A percentile compares a stretch with the other conserved stretches of the same genome.
Evolutionary conservation across 2,113 vertebrate genomes (phyloP).

Genomic region (Sphyrna mokarran): DNA sequence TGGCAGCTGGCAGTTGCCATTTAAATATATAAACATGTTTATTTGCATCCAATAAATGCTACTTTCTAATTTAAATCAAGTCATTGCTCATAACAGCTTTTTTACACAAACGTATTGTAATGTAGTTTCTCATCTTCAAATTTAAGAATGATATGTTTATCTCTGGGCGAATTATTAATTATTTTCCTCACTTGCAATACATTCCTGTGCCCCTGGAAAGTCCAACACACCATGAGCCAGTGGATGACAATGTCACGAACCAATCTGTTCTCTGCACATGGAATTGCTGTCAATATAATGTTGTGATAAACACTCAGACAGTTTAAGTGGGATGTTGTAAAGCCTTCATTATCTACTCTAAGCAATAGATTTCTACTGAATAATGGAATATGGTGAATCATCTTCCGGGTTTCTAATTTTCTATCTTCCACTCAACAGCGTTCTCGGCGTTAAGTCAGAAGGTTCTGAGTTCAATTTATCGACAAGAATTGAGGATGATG

Average conservation of each 20-base stretch:
- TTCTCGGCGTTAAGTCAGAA: neutral
- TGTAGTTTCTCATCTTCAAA: neutral
- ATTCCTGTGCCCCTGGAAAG: neutral
- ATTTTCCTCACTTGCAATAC: neutral
- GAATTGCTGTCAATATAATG: neutral
- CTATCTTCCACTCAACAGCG: too few species aligned
- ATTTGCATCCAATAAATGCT: slow-evolving; percentile 12
- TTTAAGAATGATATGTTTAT: slow-evolving; percentile 13
- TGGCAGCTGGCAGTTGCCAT: neutral
- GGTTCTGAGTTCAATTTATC: neutral
- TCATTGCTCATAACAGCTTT: neutral
- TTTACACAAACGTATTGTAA: neutral
- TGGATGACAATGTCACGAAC: neutral
- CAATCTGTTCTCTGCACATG: neutral
- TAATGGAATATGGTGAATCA: neutral
- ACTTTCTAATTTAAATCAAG: neutral
- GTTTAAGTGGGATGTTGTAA: neutral
- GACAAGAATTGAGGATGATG: neutral
- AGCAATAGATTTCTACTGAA: neutral
- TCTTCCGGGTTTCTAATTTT: neutral
- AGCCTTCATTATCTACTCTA: neutral
- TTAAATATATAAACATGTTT: slow-evolving; percentile 15
- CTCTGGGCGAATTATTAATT: neutral
- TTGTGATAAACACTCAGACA: neutral
- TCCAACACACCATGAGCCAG: neutral